A percentile compares a stretch with the other conserved stretches of the same genome.
phyloP scores from a whole-genome alignment of 2,888 invertebrate genomes.

The Andrena praecox region DNA sequence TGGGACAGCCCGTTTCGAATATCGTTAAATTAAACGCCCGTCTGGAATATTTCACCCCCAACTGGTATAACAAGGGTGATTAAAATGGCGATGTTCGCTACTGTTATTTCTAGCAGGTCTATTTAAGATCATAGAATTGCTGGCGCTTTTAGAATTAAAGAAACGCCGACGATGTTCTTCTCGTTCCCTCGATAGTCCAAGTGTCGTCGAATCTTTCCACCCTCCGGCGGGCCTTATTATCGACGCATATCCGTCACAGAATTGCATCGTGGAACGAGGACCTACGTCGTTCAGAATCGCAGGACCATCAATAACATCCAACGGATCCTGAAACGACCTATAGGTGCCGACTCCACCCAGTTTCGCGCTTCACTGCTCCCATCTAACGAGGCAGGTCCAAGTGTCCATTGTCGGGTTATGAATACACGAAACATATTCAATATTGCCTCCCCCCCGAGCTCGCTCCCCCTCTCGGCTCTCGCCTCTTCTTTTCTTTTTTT shows the following conservation, averaged over 20 bases:
- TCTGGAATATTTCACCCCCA: neutral
- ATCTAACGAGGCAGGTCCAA: conserved; percentile 78
- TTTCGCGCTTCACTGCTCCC: conserved; percentile 76
- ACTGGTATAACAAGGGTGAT: neutral
- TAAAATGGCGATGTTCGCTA: neutral
- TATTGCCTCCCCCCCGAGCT: conserved; percentile 10
- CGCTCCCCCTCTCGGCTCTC: neutral
- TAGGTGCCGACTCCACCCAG: conserved; percentile 77
- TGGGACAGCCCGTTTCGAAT: neutral
- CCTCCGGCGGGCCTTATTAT: conserved; percentile 9
- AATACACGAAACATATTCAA: conserved; percentile 77
- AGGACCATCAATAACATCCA: conserved; percentile 78
- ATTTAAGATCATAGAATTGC: neutral
- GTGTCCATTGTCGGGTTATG: conserved; percentile 79
- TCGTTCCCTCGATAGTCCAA: neutral
- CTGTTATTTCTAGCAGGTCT: too few relatives aligned
- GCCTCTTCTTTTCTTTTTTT: conserved; percentile 7
- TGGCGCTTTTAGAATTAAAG: neutral
- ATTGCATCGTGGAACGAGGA: conserved; percentile 28
- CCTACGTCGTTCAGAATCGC: conserved; percentile 51
- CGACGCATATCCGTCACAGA: conserved; percentile 28
- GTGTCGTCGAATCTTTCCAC: neutral
- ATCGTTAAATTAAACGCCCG: neutral
- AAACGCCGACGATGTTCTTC: neutral
- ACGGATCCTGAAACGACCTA: conserved; percentile 64